These are phyloP conservation scores for Agraylea sexmaculata DNA, from an alignment of 1,140 invertebrate species.

Conservation along the genomic window DNA sequence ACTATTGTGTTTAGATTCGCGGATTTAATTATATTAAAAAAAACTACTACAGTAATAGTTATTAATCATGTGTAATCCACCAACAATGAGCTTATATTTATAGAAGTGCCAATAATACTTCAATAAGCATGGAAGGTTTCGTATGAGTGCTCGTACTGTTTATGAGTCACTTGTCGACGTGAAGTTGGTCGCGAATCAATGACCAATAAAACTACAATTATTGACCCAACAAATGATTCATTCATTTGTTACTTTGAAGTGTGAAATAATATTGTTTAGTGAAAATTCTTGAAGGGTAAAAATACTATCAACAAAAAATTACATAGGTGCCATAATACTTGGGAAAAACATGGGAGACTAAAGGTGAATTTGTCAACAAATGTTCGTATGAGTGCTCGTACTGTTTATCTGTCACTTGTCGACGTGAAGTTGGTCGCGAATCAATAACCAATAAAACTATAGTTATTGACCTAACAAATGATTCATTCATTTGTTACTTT, in stretches of 20 bases:
- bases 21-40: slow-evolving; percentile 6
- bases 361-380: too few species aligned
- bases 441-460: background rate
- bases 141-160: too few species aligned
- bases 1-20: slow-evolving; percentile 2
- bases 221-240: slow-evolving; percentile 1
- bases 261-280: slow-evolving; percentile 11
- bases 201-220: slow-evolving; percentile 4
- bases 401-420: background rate
- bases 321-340: slow-evolving; percentile 3
- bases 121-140: slow-evolving; percentile 9
- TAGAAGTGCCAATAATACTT: slow-evolving; percentile 11
- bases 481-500: too few species aligned
- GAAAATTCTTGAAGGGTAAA: slow-evolving; percentile 4
- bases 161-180: too few species aligned
- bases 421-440: background rate
- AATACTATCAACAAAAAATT: slow-evolving; percentile 2
- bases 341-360: background rate
- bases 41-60: slow-evolving; percentile 8
- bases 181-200: slow-evolving; percentile 7
- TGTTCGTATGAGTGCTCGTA: too few species aligned
- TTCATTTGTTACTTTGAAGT: slow-evolving; percentile 11
- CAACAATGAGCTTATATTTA: slow-evolving; percentile 6
- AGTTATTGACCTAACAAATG: too few species aligned
- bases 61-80: slow-evolving; percentile 7